These are phyloP conservation scores for Nansenia antarctica DNA, from an alignment of 2,113 vertebrate species.

Conservation along the genomic window DNA sequence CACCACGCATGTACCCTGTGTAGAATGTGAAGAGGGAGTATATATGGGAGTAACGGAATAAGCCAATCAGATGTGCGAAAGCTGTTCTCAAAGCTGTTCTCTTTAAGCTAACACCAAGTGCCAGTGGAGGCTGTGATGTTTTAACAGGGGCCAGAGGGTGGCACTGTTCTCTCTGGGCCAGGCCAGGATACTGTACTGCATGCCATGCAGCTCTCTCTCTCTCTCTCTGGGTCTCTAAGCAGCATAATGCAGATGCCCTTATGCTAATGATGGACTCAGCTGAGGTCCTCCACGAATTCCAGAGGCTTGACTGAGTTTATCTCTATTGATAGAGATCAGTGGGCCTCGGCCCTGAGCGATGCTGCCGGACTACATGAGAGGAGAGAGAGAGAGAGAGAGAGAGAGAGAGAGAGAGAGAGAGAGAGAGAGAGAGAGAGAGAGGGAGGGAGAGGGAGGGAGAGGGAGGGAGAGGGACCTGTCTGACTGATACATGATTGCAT, in stretches of 20 bases:
- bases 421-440: no score
- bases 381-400: no score
- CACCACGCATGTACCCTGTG: no score
- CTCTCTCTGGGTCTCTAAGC: slow-evolving; percentile 20
- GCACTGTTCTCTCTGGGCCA: slow-evolving; percentile 70
- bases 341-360: slow-evolving; percentile 59
- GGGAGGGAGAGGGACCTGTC: no score
- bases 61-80: no score
- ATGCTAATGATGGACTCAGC: slow-evolving; percentile 73
- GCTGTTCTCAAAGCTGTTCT: no score
- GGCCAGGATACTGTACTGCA: slow-evolving; percentile 35
- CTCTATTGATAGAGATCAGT: slow-evolving; percentile 68
- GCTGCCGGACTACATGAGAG: slow-evolving; percentile 68
- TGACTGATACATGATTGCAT: slow-evolving; percentile 65
- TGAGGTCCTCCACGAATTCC: slow-evolving; percentile 62
- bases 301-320: slow-evolving; percentile 72
- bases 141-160: slow-evolving; percentile 67
- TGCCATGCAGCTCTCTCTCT: slow-evolving; percentile 29
- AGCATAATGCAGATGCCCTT: slow-evolving; percentile 65
- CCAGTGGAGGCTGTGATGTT: slow-evolving; percentile 33
- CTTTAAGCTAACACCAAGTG: no score
- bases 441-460: no score
- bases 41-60: no score
- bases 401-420: no score
- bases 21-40: no score